These are phyloP conservation scores for Strigamia transsilvanica DNA, from an alignment of 2,888 invertebrate species.

Conservation along the genomic window DNA sequence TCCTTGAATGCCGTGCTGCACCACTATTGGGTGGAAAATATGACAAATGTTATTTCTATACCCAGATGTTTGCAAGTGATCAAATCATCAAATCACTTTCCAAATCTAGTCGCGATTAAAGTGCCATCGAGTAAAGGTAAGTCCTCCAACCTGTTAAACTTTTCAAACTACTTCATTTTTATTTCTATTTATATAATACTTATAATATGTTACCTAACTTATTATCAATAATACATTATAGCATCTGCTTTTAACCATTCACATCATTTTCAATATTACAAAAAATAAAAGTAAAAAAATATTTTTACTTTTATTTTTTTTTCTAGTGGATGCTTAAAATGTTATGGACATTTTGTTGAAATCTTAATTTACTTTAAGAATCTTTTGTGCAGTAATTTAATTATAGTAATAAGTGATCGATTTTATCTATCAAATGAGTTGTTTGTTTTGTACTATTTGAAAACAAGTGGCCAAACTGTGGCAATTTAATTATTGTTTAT, in stretches of 20 bases:
- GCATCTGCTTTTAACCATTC: too few species aligned
- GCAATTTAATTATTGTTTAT: background rate
- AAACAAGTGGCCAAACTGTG: background rate
- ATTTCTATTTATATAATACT: background rate
- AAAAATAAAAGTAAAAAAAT: too few species aligned
- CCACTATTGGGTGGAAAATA: slow-evolving; percentile 36
- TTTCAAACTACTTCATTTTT: background rate
- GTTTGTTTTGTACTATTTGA: background rate
- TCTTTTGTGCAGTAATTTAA: too few species aligned
- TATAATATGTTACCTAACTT: too few species aligned
- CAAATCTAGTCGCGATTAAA: slow-evolving; percentile 9
- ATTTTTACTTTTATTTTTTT: slow-evolving; percentile 3
- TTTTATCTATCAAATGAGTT: background rate
- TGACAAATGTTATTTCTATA: slow-evolving; percentile 29
- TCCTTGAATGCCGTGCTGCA: slow-evolving; percentile 6
- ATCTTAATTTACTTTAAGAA: too few species aligned
- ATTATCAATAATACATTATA: too few species aligned
- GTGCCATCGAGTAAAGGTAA: slow-evolving; percentile 23
- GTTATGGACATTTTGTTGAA: too few species aligned
- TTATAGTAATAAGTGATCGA: background rate
- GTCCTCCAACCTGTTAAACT: background rate
- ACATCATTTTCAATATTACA: too few species aligned
- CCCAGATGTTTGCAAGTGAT: slow-evolving; percentile 35
- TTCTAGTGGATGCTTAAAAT: background rate
- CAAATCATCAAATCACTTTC: slow-evolving; percentile 23